Percentiles rank a stretch among this genome's conserved stretches.
Evolutionary conservation across 2,888 invertebrate genomes (phyloP).

Genomic region (Apotomis betuletana): DNA sequence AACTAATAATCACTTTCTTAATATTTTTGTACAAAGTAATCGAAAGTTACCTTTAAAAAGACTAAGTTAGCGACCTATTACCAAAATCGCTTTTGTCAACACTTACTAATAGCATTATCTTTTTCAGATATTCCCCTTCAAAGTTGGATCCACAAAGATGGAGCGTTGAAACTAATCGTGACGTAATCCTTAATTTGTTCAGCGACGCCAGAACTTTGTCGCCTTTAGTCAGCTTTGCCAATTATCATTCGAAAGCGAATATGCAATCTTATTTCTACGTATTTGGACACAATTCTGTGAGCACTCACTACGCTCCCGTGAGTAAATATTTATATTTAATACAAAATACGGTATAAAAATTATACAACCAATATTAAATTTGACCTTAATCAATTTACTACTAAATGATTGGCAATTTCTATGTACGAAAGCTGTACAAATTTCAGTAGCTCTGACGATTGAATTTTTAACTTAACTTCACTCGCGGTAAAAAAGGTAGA

Average conservation of each 20-base stretch:
- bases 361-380: too few species aligned
- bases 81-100: too few species aligned
- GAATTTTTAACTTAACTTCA: slow-evolving; percentile 9
- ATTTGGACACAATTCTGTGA: slow-evolving; percentile 92
- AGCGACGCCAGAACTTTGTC: slow-evolving; percentile 95
- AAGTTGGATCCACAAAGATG: slow-evolving; percentile 83
- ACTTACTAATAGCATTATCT: slow-evolving; percentile 15
- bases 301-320: slow-evolving; percentile 90
- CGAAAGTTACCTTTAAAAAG: too few species aligned
- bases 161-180: slow-evolving; percentile 85
- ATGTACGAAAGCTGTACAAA: neutral
- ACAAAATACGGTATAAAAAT: too few species aligned
- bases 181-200: slow-evolving; percentile 92
- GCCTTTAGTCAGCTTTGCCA: slow-evolving; percentile 89
- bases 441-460: neutral
- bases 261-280: slow-evolving; percentile 93
- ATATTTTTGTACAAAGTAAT: too few species aligned
- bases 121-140: slow-evolving; percentile 81
- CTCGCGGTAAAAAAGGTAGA: slow-evolving; percentile 9
- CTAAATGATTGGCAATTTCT: too few species aligned
- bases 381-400: neutral
- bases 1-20: too few species aligned
- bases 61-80: too few species aligned
- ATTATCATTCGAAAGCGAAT: slow-evolving; percentile 89
- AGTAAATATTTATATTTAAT: slow-evolving; percentile 61